Conservation (phyloP, 2,797 vertebrate species). For the Champsocephalus esox region DNA sequence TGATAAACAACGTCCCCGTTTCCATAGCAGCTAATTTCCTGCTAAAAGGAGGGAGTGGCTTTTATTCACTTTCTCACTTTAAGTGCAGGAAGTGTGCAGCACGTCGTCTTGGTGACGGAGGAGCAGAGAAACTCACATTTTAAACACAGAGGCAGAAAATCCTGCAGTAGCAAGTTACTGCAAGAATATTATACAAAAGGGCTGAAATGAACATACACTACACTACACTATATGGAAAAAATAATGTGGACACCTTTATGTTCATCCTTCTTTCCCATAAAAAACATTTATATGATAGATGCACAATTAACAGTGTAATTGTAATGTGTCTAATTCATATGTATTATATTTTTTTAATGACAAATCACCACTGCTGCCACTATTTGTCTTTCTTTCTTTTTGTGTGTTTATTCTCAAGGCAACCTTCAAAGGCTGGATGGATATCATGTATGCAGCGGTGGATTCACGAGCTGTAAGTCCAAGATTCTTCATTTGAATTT, state of each 20-base stretch:
- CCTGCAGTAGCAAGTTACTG: no score
- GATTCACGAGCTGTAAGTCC: slow-evolving; percentile 92
- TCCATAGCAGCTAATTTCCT: slow-evolving; percentile 32
- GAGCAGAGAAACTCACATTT: slow-evolving; percentile 14
- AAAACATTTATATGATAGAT: no score
- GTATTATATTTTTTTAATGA: no score
- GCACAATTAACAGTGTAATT: no score
- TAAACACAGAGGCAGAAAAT: not conserved
- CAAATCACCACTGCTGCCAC: not conserved
- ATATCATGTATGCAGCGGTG: slow-evolving; percentile 98
- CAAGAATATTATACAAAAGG: not conserved
- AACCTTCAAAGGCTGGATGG: slow-evolving; percentile 99
- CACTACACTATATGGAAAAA: not conserved
- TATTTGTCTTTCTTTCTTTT: not conserved
- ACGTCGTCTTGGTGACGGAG: slow-evolving; percentile 16
- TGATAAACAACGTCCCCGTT: not conserved
- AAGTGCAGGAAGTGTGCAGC: slow-evolving; percentile 27
- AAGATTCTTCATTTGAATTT: no score
- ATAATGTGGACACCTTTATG: not conserved
- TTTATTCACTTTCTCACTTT: slow-evolving; percentile 22
- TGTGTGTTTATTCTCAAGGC: slow-evolving; percentile 81
- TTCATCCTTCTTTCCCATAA: no score
- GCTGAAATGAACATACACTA: not conserved
- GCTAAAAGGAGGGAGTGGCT: slow-evolving; percentile 5
- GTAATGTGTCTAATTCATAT: no score